Conservation (phyloP, 2,888 invertebrate genomes). For the Cheiracanthium punctorium region DNA sequence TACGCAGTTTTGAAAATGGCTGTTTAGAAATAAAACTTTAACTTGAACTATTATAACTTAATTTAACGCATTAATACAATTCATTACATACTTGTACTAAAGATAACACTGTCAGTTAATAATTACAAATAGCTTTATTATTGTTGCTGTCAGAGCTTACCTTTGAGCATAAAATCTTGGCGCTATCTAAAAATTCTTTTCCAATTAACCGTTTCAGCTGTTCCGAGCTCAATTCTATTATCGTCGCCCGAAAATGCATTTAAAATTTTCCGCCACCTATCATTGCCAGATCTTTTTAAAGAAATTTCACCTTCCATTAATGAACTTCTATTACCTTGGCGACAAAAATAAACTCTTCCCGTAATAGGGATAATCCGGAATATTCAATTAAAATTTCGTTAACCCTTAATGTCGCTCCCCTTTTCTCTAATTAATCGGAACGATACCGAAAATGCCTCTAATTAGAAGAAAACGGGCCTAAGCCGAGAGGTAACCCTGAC, state of each 20-base stretch:
- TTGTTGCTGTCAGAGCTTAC: no score
- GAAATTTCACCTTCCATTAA: neutral
- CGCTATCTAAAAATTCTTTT: no score
- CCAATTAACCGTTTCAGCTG: no score
- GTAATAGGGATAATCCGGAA: neutral
- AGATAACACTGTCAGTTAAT: no score
- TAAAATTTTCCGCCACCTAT: neutral
- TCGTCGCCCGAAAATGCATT: neutral
- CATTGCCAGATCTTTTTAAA: neutral
- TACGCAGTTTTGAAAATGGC: no score
- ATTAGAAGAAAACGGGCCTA: neutral
- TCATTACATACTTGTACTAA: no score
- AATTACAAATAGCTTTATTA: no score
- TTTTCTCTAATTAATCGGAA: neutral
- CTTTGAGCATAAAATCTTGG: no score
- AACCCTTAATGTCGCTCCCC: neutral
- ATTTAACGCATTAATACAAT: no score
- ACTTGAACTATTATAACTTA: no score
- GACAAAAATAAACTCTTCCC: neutral
- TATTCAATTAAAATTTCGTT: neutral
- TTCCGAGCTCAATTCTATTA: no score
- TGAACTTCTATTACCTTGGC: neutral
- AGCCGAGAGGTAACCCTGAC: neutral
- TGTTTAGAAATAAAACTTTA: no score
- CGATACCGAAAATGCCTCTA: neutral